Evolutionary conservation across 2,113 vertebrate genomes (phyloP), one percentile per base, ranked within the genome.

Genomic region (Lasiurus cinereus): DNA sequence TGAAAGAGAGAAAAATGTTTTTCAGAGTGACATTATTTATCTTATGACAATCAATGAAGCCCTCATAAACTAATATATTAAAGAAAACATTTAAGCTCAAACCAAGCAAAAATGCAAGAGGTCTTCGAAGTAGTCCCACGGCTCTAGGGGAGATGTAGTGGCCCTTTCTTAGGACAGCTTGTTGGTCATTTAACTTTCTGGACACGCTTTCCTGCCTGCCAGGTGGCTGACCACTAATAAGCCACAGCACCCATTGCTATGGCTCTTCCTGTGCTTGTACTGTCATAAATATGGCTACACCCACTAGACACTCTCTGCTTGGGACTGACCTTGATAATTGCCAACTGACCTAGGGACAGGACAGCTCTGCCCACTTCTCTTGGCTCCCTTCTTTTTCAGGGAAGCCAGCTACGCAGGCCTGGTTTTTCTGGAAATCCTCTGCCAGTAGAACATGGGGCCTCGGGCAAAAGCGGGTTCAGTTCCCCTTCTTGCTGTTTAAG

Each of bases 41-140:
- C 97, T 97, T 94, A 94, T 72, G 64, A 92, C 96, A 97, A 97
- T 97, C 97, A 97, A 96, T 94, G 94, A 96, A 95, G 72, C 69
- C 56, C 46, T 96, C 86, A 92, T 80, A 97, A 77, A 94, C 90
- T 88, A 92, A 96, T 87, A 74, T 46, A 69, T 91, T 94, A 95
- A 96, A 93, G 93, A 96, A 97, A 97, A 96, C 78, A 94, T 94
- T 95, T 93, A 94, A 66, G 82, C 33, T 85, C 72, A 83, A 90
- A 89, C 73, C 70, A 92, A 91, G 92, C 73, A 89, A 86, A 96
- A 82, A 88, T 0, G 15, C 39, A 50, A 62, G 77, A 62, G 22
- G 46, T 70, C 66, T 84, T 83, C 11, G 76, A 89, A 87, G 50
- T 62, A 39, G 24, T 73, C 5, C 48, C 7, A 9, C 16, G 59